phyloP scores from a whole-genome alignment of 2,113 vertebrate genomes.

The Albula glossodonta region DNA sequence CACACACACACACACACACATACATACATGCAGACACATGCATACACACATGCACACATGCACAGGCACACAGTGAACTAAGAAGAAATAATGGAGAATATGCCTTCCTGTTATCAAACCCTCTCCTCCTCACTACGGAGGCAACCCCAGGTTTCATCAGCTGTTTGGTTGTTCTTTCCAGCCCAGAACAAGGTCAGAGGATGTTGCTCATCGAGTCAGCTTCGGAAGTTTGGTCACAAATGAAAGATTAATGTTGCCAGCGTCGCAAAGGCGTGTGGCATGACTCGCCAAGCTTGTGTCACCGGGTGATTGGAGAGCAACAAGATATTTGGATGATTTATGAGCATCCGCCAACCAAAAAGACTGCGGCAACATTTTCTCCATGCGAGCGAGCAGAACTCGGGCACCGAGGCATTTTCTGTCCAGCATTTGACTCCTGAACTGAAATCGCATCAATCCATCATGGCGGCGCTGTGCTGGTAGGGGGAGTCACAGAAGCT shows the following conservation, averaged over 20 bases:
- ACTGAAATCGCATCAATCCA: not conserved
- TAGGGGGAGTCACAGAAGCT: not conserved
- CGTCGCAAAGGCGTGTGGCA: not conserved
- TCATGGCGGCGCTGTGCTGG: not conserved
- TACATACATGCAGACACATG: not conserved
- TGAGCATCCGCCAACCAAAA: not conserved
- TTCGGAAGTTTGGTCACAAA: not conserved
- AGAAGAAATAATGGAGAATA: not conserved
- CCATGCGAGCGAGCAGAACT: not conserved
- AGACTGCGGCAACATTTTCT: not conserved
- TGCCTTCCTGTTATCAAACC: not conserved
- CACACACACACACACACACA: not conserved
- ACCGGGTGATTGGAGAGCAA: not conserved
- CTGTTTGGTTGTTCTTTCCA: not conserved
- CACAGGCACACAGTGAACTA: not conserved
- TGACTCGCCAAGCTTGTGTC: not conserved
- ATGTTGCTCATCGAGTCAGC: not conserved
- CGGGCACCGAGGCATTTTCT: not conserved
- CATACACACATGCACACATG: not conserved
- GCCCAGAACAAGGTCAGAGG: constrained; percentile 2
- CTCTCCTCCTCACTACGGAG: not conserved
- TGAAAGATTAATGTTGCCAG: not conserved
- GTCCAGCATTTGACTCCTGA: not conserved
- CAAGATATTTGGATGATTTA: not conserved
- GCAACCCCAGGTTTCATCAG: not conserved